A percentile compares a stretch with the other conserved stretches of the same genome.
Evolutionary conservation across 1,140 invertebrate genomes (phyloP).

Genomic region (Belonocnema kinseyi): DNA sequence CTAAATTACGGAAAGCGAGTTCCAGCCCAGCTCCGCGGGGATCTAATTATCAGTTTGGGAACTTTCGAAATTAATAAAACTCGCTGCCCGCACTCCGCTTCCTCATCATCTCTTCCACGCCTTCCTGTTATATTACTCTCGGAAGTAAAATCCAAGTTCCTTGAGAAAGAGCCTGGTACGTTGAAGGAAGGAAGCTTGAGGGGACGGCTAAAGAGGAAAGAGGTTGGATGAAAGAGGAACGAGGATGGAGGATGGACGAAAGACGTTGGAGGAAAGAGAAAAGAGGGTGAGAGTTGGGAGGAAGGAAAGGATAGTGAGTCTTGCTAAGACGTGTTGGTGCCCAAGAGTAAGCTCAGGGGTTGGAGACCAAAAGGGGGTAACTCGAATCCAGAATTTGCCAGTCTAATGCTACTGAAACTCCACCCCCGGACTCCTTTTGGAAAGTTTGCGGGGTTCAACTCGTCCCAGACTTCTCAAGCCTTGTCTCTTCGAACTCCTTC

Average conservation of each 20-base stretch:
- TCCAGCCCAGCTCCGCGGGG: constrained; percentile 52
- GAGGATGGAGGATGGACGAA: constrained; percentile 30
- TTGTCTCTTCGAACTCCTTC: constrained; percentile 48
- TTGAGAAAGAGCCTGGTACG: constrained; percentile 25
- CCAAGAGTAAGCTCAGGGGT: constrained; percentile 32
- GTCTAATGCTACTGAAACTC: constrained; percentile 63
- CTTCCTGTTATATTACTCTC: constrained; percentile 61
- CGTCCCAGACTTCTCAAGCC: constrained; percentile 49
- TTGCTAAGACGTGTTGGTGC: constrained; percentile 34
- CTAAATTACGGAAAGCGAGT: constrained; percentile 29
- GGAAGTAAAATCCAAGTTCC: constrained; percentile 60
- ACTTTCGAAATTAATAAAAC: constrained; percentile 74
- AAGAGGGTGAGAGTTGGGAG: constrained; percentile 30
- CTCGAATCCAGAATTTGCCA: constrained; percentile 63
- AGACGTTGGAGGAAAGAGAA: constrained; percentile 25
- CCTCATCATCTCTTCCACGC: constrained; percentile 38
- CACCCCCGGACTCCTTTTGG: constrained; percentile 44
- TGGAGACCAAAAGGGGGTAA: constrained; percentile 32
- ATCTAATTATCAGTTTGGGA: constrained; percentile 73
- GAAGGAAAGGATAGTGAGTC: constrained; percentile 33
- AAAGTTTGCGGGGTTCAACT: constrained; percentile 49
- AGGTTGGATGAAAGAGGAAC: constrained; percentile 32
- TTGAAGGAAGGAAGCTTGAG: constrained; percentile 34
- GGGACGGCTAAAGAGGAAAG: neutral
- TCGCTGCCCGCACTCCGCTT: constrained; percentile 42